phyloP scores from a whole-genome alignment of 2,113 vertebrate genomes.

The Merops nubicus region DNA sequence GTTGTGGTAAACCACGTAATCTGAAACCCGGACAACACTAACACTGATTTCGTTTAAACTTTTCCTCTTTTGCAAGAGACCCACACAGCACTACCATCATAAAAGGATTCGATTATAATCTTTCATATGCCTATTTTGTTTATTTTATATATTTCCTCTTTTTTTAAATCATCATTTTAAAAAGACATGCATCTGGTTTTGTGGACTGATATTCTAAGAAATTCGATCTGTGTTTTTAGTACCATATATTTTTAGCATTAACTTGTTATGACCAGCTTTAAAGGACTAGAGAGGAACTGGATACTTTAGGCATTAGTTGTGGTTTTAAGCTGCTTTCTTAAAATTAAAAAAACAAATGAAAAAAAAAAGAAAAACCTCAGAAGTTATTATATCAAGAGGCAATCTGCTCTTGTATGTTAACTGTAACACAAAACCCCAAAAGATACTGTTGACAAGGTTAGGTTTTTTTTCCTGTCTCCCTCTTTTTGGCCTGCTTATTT shows the following conservation, averaged over 20 bases:
- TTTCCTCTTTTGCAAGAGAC: background rate
- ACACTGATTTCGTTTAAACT: background rate
- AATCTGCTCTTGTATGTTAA: background rate
- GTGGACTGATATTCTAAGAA: background rate
- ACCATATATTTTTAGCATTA: slow-evolving; percentile 12
- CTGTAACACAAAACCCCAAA: slow-evolving; percentile 11
- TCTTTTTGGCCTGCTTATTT: background rate
- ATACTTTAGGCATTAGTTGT: background rate
- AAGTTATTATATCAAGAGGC: background rate
- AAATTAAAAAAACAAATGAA: background rate
- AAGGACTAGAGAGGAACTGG: background rate
- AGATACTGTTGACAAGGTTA: background rate
- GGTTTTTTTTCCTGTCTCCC: background rate
- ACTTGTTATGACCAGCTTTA: slow-evolving; percentile 18
- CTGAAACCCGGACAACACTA: background rate
- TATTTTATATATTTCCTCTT: background rate
- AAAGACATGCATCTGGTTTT: background rate
- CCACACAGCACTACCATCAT: background rate
- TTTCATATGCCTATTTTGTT: background rate
- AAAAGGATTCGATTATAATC: background rate
- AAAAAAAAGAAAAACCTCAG: background rate
- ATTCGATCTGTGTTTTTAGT: background rate
- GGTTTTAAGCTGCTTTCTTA: slow-evolving; percentile 11
- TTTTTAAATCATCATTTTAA: background rate
- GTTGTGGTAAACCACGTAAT: background rate